Conservation (phyloP, 2,888 invertebrate species). For the Tetanocera ferruginea region DNA sequence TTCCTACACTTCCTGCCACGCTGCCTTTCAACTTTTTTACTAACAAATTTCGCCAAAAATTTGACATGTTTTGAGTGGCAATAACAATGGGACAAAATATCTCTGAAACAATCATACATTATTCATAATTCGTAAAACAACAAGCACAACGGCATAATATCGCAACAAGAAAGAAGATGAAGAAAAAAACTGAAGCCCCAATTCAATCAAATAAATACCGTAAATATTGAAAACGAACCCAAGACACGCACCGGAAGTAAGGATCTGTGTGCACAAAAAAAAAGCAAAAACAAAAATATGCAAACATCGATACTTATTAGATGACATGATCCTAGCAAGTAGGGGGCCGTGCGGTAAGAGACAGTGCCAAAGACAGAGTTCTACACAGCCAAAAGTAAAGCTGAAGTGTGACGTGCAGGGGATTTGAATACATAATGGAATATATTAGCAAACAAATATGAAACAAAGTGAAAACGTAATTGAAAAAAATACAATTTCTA, state of each 20-base stretch:
- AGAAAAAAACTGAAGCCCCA: neutral
- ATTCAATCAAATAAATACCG: constrained; percentile 32
- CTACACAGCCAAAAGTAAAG: neutral
- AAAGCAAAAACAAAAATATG: neutral
- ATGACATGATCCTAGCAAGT: neutral
- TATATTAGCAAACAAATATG: constrained; percentile 17
- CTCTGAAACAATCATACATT: constrained; percentile 7
- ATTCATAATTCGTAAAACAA: constrained; percentile 13
- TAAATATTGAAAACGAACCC: constrained; percentile 20
- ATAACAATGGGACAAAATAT: neutral
- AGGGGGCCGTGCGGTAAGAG: neutral
- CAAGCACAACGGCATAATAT: neutral
- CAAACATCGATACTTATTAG: constrained; percentile 18
- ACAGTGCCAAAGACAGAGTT: neutral
- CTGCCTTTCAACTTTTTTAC: neutral
- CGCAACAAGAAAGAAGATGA: neutral
- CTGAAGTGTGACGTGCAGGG: neutral
- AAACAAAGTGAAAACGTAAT: constrained; percentile 16
- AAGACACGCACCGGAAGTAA: constrained; percentile 10
- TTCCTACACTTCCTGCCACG: neutral
- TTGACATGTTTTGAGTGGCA: neutral
- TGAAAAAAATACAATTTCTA: neutral
- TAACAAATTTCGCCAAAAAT: neutral
- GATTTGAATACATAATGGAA: neutral
- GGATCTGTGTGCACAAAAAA: neutral